Evolutionary conservation across 2,113 vertebrate species (phyloP), one percentile per base, ranked within the genome.

Genomic region (Coryphaenoides rupestris): DNA sequence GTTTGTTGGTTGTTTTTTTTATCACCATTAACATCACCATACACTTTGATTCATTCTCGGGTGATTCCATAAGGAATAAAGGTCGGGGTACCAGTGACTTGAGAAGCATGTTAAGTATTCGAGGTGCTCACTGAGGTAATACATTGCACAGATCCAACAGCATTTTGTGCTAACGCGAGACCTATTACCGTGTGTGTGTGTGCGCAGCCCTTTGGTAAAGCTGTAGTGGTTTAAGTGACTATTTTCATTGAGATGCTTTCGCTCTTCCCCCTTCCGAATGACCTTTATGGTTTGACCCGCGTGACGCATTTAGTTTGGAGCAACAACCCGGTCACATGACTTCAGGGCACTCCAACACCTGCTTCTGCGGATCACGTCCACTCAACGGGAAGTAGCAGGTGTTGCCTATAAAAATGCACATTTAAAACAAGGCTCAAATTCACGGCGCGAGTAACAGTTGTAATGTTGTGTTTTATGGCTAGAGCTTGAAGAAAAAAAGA

Each of bases 331-430:
- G 85, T 89, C 87, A 89, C 75, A 67, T 89, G 88, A 90, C 76
- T 59, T 16, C n/a, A 9, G 78, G 73, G 80, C 79, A 85, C 84
- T 81, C 80, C 75, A 84, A 82, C 90, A 90, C 89, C 90, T 91
- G 89, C 79, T 83, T 64, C 82, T 65, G 79, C 71, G 69, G 79
- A 86, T 91, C 86, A 91, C 74, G 82, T 81, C 81, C 84, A 78
- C 83, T 87, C 85, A 88, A 86, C 82, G 82, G 89, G 87, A 89
- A 84, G 72, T 84, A 90, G 80, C 86, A 86, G 87, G 86, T 87
- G 87, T 80, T 65, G 82, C 72, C 82, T 84, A 85, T 86, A 88
- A 87, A 87, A 88, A 87, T 83, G 84, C 73, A 84, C 80, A 81
- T 81, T 85, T 84, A 73, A 80, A 79, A 77, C 33, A 55, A 65